A percentile compares a stretch with the other conserved stretches of the same genome.
Evolutionary conservation across 2,888 invertebrate genomes (phyloP).

Genomic region (Amitus sp.): DNA sequence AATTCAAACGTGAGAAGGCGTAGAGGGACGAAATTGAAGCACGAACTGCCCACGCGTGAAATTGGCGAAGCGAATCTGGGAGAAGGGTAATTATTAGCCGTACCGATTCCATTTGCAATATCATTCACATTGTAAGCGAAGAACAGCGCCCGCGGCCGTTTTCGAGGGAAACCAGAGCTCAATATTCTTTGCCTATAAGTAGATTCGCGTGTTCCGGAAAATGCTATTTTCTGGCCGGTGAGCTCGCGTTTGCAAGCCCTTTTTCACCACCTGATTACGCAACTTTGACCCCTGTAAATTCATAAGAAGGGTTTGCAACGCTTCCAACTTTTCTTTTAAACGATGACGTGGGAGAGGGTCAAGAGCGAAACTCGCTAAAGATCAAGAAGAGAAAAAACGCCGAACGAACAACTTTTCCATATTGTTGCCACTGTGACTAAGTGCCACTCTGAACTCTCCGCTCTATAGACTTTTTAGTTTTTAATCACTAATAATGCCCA

Average conservation of each 20-base stretch:
- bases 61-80: conserved; percentile 46
- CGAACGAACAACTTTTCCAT: conserved; percentile 23
- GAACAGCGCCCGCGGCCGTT: conserved; percentile 27
- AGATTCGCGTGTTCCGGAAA: conserved; percentile 1
- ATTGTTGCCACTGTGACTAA: conserved; percentile 55
- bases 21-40: conserved; percentile 47
- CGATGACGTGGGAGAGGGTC: conserved; percentile 21
- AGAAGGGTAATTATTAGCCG: conserved; percentile 62
- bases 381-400: conserved; percentile 13
- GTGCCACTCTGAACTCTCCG: conserved; percentile 44
- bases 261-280: neutral
- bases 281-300: conserved; percentile 12
- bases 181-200: conserved; percentile 27
- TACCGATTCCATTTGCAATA: conserved; percentile 50
- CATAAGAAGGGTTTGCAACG: conserved; percentile 10
- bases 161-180: conserved; percentile 35
- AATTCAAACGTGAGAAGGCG: conserved; percentile 40
- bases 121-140: conserved; percentile 32
- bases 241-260: no score
- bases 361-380: conserved; percentile 22
- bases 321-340: conserved; percentile 26
- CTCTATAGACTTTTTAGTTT: conserved; percentile 2
- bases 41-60: conserved; percentile 58
- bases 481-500: neutral
- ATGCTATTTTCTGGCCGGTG: neutral